A percentile compares a stretch with the other conserved stretches of the same genome.
Evolutionary conservation across 2,888 invertebrate genomes (phyloP).

Genomic region (Troides aeacus): DNA sequence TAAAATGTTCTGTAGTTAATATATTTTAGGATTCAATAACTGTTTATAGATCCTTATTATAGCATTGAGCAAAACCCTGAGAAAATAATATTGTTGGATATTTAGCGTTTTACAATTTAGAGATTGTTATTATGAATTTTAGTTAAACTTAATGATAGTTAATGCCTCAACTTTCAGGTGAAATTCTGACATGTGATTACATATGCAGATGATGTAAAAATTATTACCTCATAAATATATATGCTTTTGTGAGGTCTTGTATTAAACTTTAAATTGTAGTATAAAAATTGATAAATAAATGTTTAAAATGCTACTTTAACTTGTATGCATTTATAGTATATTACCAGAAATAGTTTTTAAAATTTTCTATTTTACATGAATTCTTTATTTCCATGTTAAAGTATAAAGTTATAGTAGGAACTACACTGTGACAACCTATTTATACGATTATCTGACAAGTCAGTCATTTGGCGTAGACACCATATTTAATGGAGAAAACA

Average conservation of each 20-base stretch:
- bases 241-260: slow-evolving; percentile 34
- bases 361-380: slow-evolving; percentile 17
- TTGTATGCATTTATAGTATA: slow-evolving; percentile 33
- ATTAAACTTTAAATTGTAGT: slow-evolving; percentile 28
- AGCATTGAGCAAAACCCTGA: slow-evolving; percentile 19
- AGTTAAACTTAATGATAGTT: slow-evolving; percentile 24
- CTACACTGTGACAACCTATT: slow-evolving; percentile 12
- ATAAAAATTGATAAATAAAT: slow-evolving; percentile 21
- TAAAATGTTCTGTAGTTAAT: slow-evolving; percentile 27
- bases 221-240: slow-evolving; percentile 33
- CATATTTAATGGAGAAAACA: not conserved
- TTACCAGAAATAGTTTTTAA: slow-evolving; percentile 24
- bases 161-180: slow-evolving; percentile 19
- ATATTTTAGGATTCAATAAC: slow-evolving; percentile 27
- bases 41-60: slow-evolving; percentile 26
- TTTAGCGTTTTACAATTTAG: slow-evolving; percentile 35
- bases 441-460: slow-evolving; percentile 9
- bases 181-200: slow-evolving; percentile 16
- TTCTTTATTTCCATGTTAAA: slow-evolving; percentile 32
- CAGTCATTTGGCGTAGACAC: slow-evolving; percentile 5
- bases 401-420: slow-evolving; percentile 21
- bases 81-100: slow-evolving; percentile 31
- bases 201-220: slow-evolving; percentile 27
- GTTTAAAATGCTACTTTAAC: slow-evolving; percentile 29
- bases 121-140: slow-evolving; percentile 34